Base-by-base conservation (phyloP, 2,113 vertebrate species). In the Microtus pennsylvanicus region DNA sequence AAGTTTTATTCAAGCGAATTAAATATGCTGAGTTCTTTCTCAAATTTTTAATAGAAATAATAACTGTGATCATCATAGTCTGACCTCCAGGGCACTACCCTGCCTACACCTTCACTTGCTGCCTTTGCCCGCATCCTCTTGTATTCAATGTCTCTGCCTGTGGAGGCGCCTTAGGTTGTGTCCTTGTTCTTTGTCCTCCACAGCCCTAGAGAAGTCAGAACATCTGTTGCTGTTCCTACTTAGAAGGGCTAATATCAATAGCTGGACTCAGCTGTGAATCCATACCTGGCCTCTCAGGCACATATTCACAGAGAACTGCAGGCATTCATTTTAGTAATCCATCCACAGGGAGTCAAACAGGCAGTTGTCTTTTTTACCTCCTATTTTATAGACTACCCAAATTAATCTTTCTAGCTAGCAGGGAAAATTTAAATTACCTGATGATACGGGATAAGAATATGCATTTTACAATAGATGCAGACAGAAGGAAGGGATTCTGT, bases 311-410 rank as follows among this genome's bases (percentile, higher is more conserved):
- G 28, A 87, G 1, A 96, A 90, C 10, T 67, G 26, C 16, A 7
- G 26, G 58, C 33, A 52, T 33, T 95, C 28, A 52, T 75, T 94
- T 96, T 55, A 47, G 58, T 82, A 35, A 72, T 77, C 55, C 58
- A 89, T 7, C 38, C 47, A 61, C 19, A 21, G 67, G 69, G 30
- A 87, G 55, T 65, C 17, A 69, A 22, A 55, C 0, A 19, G 7
- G 0, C 70, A 92, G 0, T 35, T 74, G 85, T 92, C 0, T 95
- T 94, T 30, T n/a, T 92, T 58, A 76, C 72, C 0, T 26, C 17
- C 9, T n/a, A 45, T 58, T 58, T 85, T 91, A 81, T 17, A 72
- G 35, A 91, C 78, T 96, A 3, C 91, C 14, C 61, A 94, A 82
- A 33, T 90, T 92, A 45, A 93, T 67, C 21, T 91, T 69, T 83